These are phyloP conservation scores for Sparidentex hasta DNA, from an alignment of 2,797 vertebrate genomes.

Conservation along the genomic window DNA sequence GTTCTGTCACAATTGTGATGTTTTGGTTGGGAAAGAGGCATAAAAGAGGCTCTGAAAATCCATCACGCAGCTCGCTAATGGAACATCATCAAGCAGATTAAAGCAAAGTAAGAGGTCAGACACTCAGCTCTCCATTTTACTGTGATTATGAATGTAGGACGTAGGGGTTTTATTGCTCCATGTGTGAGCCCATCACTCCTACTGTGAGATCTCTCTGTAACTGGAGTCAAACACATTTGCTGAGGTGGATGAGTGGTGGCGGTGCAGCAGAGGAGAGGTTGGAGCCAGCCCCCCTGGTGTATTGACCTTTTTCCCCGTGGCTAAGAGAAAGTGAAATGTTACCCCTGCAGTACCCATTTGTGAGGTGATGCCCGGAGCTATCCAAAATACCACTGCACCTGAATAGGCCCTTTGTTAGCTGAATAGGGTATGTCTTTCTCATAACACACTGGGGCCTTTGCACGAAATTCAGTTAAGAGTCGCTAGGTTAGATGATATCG, in stretches of 20 bases:
- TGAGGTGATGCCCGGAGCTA: conserved; percentile 49
- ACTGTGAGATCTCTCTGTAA: conserved; percentile 39
- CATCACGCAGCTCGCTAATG: conserved; percentile 37
- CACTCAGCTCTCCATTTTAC: conserved; percentile 44
- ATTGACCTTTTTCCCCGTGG: conserved; percentile 71
- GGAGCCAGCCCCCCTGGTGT: conserved; percentile 41
- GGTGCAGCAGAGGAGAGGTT: conserved; percentile 11
- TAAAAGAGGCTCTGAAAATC: conserved; percentile 38
- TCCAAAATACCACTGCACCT: conserved; percentile 64
- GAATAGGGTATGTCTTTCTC: conserved; percentile 75
- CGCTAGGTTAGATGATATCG: conserved; percentile 77
- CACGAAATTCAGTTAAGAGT: conserved; percentile 62
- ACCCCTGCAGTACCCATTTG: conserved; percentile 46
- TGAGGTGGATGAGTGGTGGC: conserved; percentile 33
- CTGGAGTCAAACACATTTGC: conserved; percentile 33
- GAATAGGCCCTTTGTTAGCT: conserved; percentile 78
- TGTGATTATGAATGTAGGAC: conserved; percentile 69
- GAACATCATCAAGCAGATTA: conserved; percentile 66
- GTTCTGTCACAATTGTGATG: conserved; percentile 7
- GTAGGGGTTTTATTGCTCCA: conserved; percentile 45
- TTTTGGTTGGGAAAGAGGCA: conserved; percentile 29
- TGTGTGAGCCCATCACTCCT: conserved; percentile 10
- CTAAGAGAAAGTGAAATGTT: conserved; percentile 78
- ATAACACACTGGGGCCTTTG: conserved; percentile 66
- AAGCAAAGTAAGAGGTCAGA: conserved; percentile 54